These are phyloP conservation scores for Hypanus sabinus DNA, from an alignment of 2,113 vertebrate genomes.

Conservation along the genomic window DNA sequence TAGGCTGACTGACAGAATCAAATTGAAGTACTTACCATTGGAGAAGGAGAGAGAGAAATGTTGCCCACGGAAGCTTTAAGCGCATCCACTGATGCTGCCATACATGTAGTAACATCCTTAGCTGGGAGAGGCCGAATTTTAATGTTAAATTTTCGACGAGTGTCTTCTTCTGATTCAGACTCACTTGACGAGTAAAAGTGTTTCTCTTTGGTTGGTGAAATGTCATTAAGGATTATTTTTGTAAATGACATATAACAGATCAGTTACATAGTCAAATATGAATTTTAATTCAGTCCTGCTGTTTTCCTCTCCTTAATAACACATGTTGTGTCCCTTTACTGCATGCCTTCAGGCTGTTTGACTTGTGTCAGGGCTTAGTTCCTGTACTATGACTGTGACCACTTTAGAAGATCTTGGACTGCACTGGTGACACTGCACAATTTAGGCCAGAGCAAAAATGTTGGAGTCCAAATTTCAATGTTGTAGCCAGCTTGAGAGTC, in stretches of 20 bases:
- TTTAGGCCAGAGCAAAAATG: neutral
- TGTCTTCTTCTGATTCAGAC: constrained; percentile 90
- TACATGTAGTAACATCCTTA: constrained; percentile 69
- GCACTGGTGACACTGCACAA: neutral
- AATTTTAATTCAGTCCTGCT: neutral
- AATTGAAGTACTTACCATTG: constrained; percentile 71
- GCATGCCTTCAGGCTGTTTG: neutral
- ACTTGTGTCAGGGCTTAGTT: neutral
- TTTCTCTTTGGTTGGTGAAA: constrained; percentile 76
- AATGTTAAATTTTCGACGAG: constrained; percentile 88
- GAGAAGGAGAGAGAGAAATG: constrained; percentile 84
- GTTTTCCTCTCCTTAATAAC: neutral
- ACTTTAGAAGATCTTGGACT: neutral
- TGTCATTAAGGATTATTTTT: constrained; percentile 66
- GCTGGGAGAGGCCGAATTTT: constrained; percentile 86
- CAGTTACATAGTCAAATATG: neutral
- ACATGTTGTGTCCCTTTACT: neutral
- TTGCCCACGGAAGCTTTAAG: constrained; percentile 87
- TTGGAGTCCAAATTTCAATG: neutral
- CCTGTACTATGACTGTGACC: neutral
- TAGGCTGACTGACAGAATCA: neutral
- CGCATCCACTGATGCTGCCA: constrained; percentile 78
- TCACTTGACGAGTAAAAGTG: constrained; percentile 95
- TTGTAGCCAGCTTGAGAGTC: neutral
- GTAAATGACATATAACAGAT: neutral